A percentile compares a stretch with the other conserved stretches of the same genome.
phyloP scores from a whole-genome alignment of 1,140 invertebrate species.

The Drosophila leontia region DNA sequence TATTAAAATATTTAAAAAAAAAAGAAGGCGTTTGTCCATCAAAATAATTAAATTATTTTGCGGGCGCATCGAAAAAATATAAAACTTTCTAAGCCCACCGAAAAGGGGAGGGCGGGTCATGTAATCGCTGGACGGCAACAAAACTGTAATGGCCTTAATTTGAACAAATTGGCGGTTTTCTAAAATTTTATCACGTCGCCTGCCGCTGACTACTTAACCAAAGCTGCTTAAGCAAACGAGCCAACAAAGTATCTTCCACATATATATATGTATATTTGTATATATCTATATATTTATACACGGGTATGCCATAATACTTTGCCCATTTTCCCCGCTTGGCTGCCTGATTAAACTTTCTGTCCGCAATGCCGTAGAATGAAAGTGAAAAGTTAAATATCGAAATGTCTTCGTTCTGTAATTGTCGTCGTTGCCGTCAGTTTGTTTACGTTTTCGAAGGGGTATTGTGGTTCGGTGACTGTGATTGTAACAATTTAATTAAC shows the following conservation, averaged over 20 bases:
- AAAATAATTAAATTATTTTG: conserved; percentile 59
- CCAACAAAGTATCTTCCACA: conserved; percentile 41
- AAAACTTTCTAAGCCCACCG: conserved; percentile 70
- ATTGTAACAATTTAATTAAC: conserved; percentile 12
- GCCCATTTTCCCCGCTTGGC: conserved; percentile 48
- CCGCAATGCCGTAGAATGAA: conserved; percentile 61
- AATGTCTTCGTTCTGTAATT: conserved; percentile 53
- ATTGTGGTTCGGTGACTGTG: conserved; percentile 9
- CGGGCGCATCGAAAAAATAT: conserved; percentile 11
- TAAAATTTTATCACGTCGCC: conserved; percentile 81
- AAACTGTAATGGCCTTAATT: conserved; percentile 75
- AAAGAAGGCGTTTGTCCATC: conserved; percentile 29
- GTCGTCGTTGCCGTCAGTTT: conserved; percentile 5
- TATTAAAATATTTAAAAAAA: conserved; percentile 18
- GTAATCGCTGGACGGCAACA: conserved; percentile 50
- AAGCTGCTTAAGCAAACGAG: conserved; percentile 58
- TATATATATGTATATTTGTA: conserved; percentile 13
- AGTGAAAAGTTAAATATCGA: conserved; percentile 64
- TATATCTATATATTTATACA: conserved; percentile 9
- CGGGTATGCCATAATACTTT: conserved; percentile 43
- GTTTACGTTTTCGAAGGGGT: conserved; percentile 25
- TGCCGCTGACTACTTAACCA: conserved; percentile 48
- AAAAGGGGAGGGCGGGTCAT: conserved; percentile 31
- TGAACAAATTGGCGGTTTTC: conserved; percentile 76
- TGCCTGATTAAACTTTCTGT: conserved; percentile 58